phyloP scores from a whole-genome alignment of 2,113 vertebrate genomes.

The Lasiurus borealis region DNA sequence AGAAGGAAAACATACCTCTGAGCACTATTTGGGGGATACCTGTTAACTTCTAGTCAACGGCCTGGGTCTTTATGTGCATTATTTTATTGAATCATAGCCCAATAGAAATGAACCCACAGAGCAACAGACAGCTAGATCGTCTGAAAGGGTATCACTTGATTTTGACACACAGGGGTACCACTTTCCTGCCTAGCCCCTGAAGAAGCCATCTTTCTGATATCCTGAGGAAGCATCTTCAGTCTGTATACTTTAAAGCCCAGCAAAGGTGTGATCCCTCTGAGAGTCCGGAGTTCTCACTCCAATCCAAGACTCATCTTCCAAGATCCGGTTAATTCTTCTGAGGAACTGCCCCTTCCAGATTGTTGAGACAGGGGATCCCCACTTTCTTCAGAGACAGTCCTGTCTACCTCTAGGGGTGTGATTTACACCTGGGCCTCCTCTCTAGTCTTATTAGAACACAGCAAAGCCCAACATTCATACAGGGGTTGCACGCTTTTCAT shows the following conservation, averaged over 20 bases:
- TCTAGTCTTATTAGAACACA: not conserved
- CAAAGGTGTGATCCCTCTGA: not conserved
- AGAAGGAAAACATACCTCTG: not conserved
- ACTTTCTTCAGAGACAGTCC: constrained; percentile 10
- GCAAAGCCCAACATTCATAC: not conserved
- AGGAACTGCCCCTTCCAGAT: constrained; percentile 1
- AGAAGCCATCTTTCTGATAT: not conserved
- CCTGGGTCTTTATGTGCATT: no score
- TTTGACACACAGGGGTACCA: not conserved
- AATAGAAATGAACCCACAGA: not conserved
- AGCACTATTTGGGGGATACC: not conserved
- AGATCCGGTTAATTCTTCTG: not conserved
- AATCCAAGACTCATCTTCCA: not conserved
- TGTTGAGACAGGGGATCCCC: not conserved
- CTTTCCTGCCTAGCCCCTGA: not conserved
- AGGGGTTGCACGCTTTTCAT: not conserved
- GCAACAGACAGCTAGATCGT: not conserved
- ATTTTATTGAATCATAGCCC: constrained; percentile 16
- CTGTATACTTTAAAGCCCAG: not conserved
- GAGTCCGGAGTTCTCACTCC: not conserved
- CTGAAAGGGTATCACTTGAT: not conserved
- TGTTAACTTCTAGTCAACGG: no score
- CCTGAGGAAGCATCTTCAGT: not conserved
- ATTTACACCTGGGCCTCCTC: not conserved
- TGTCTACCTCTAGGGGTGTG: not conserved